Conservation (phyloP, 92 coral and sea anemone species). For the Meandrina meandrites region DNA sequence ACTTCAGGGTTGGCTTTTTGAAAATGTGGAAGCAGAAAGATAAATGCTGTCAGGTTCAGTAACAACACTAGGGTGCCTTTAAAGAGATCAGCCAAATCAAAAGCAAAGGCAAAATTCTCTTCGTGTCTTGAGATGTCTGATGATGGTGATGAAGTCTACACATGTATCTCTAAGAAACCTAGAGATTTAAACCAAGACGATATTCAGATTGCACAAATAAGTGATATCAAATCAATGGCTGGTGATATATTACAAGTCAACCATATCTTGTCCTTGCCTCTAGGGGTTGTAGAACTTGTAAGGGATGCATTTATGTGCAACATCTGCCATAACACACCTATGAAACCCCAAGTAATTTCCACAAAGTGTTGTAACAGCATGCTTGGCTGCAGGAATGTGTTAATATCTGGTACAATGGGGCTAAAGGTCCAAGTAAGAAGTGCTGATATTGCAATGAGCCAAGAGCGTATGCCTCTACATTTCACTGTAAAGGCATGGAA, state of each 20-base stretch:
- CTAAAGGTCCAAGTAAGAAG: constrained; percentile 64
- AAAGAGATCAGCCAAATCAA: constrained; percentile 48
- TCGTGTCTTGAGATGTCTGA: constrained; percentile 48
- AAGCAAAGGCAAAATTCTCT: constrained; percentile 44
- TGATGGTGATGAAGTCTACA: constrained; percentile 62
- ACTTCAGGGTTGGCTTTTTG: constrained; percentile 66
- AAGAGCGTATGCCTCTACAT: constrained; percentile 64
- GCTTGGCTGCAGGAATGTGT: constrained; percentile 70
- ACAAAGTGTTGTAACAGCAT: constrained; percentile 67
- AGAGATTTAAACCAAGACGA: constrained; percentile 42
- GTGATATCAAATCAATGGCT: constrained; percentile 54
- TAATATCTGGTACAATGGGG: constrained; percentile 67
- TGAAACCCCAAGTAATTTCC: constrained; percentile 65
- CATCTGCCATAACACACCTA: constrained; percentile 56
- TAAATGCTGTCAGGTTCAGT: constrained; percentile 54
- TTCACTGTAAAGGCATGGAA: constrained; percentile 71
- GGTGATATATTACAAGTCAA: constrained; percentile 56
- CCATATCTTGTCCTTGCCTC: constrained; percentile 62
- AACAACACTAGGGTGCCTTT: constrained; percentile 30
- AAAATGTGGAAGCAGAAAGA: constrained; percentile 72
- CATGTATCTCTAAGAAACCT: constrained; percentile 52
- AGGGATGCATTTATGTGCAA: constrained; percentile 75
- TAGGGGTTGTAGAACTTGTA: constrained; percentile 59
- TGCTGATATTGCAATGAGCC: constrained; percentile 72
- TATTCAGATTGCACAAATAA: constrained; percentile 40